Base-by-base conservation (phyloP, 2,797 vertebrate genomes). In the Enteromius mattozi region DNA sequence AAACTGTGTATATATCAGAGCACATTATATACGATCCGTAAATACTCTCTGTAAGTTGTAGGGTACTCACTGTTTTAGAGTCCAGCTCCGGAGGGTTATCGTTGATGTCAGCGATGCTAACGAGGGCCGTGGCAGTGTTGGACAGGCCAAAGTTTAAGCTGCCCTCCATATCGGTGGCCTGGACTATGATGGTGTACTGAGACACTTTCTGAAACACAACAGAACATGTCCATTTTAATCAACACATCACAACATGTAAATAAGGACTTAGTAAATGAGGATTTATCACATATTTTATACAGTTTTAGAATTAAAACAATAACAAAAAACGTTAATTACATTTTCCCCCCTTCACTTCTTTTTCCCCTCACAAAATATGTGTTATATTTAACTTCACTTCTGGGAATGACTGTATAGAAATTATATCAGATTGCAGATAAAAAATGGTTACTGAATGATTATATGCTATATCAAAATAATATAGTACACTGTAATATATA, bases 111-210 rank as follows among this genome's bases (percentile, higher is more conserved):
- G 96, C 96, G 87, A 99, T 96, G 0, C 94, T 95, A 89, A 99
- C 97, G 37, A 99, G 96, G 0, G 98, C 98, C 0, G 98, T 99
- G 42, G 98, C 98, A 0, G 98, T 99, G 96, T 99, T 99, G 1
- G 98, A 99, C 84, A 99, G 95, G 72, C 98, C 98, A 0, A 98
- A 99, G 94, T 98, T 99, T 3, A 98, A 92, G 85, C 97, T 99
- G 21, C 98, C 98, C 89, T 99, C 98, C 98, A 99, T 99, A 91
- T 99, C 98, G 0, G 98, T 99, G 88, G 98, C 98, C 93, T 99
- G 97, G 80, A 99, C 91, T 2, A 98, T 98, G 89, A 99, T 95
- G 4, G 96, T 97, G 87, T 99, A 99, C 93, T 99, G 97, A 81
- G 98, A 97, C 76, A 99, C 98, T 96, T 98, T 99, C 98, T 99